phyloP scores from a whole-genome alignment of 1,140 invertebrate genomes.

The Platyscapa corneri region DNA sequence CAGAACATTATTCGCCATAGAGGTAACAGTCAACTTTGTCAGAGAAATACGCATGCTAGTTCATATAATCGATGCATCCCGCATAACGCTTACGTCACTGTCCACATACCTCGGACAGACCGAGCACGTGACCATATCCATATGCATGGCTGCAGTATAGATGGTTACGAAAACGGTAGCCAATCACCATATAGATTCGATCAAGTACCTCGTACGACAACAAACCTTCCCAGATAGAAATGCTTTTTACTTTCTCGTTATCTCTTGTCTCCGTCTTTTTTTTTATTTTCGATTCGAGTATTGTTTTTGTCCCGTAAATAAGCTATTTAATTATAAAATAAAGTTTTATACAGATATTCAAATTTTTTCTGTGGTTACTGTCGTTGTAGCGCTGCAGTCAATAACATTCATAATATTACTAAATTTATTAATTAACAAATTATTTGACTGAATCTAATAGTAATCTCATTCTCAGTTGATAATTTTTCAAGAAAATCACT shows the following conservation, averaged over 20 bases:
- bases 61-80: conserved; percentile 47
- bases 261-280: not conserved
- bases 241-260: not conserved
- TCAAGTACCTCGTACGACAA: conserved; percentile 58
- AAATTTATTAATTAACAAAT: too few species aligned
- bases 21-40: conserved; percentile 22
- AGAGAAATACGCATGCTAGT: conserved; percentile 32
- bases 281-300: too few species aligned
- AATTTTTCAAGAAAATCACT: too few species aligned
- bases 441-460: too few species aligned
- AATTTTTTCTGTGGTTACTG: too few species aligned
- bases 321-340: too few species aligned
- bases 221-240: not conserved
- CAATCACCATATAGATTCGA: conserved; percentile 64
- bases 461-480: too few species aligned
- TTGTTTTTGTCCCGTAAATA: too few species aligned
- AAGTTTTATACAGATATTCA: too few species aligned
- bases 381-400: too few species aligned
- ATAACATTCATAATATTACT: too few species aligned
- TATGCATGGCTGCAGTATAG: conserved; percentile 45
- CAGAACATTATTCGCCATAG: not conserved
- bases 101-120: not conserved
- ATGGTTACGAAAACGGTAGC: conserved; percentile 54
- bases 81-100: conserved; percentile 44
- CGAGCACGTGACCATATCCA: conserved; percentile 32